Evolutionary conservation across 1,140 invertebrate species (phyloP).

Genomic region (Probaryconus sp.): DNA sequence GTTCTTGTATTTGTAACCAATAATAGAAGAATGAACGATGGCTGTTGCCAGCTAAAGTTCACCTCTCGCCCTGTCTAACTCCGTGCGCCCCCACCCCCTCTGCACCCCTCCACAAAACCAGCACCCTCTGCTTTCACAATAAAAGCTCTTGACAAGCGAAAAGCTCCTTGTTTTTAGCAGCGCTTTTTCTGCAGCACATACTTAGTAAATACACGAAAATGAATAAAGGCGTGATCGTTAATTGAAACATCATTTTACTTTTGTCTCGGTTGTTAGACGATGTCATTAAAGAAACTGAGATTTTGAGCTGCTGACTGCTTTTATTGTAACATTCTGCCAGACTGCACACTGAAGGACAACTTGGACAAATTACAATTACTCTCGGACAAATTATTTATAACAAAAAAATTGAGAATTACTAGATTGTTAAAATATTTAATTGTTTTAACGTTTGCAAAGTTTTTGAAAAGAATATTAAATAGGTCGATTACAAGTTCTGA

Average conservation of each 20-base stretch:
- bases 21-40: constrained; percentile 50
- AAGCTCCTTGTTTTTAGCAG: constrained; percentile 52
- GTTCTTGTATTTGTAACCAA: constrained; percentile 50
- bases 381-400: too few relatives aligned
- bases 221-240: constrained; percentile 50
- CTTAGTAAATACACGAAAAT: constrained; percentile 44
- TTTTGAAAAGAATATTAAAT: too few relatives aligned
- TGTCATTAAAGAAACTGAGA: constrained; percentile 42
- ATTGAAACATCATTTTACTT: constrained; percentile 54
- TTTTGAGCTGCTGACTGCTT: constrained; percentile 35
- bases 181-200: constrained; percentile 41
- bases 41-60: constrained; percentile 41
- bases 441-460: too few relatives aligned
- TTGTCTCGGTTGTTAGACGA: constrained; percentile 28
- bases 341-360: neutral
- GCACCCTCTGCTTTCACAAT: constrained; percentile 32
- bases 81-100: too few relatives aligned
- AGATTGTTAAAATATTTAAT: too few relatives aligned
- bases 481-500: too few relatives aligned
- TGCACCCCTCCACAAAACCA: neutral
- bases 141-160: constrained; percentile 51
- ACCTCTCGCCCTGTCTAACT: constrained; percentile 3
- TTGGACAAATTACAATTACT: too few relatives aligned
- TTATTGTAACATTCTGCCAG: constrained; percentile 20
- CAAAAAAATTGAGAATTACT: too few relatives aligned